Evolutionary conservation across 2,888 invertebrate species (phyloP).

Genomic region (Drosophila mimetica): DNA sequence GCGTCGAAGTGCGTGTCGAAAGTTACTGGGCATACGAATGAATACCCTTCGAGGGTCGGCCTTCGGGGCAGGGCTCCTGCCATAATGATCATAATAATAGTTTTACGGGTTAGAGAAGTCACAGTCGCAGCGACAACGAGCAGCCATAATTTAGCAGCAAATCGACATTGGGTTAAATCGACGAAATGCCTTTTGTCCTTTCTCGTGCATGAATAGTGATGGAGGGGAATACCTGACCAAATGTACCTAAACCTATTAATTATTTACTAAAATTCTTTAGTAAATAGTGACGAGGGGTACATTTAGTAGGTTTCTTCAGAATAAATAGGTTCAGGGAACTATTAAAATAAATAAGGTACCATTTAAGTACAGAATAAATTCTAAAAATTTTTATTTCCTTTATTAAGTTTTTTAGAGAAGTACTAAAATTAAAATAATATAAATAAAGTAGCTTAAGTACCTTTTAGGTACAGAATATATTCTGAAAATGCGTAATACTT

Average conservation of each 20-base stretch:
- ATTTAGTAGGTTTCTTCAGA: too few species aligned
- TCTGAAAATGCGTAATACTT: too few species aligned
- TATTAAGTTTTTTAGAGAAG: too few species aligned
- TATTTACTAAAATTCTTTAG: too few species aligned
- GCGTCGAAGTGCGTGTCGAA: slow-evolving; percentile 68
- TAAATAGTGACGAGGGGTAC: too few species aligned
- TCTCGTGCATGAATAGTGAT: slow-evolving; percentile 4
- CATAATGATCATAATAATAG: slow-evolving; percentile 76
- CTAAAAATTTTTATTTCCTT: too few species aligned
- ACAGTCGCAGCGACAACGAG: slow-evolving; percentile 72
- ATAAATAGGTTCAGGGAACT: too few species aligned
- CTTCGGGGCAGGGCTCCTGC: slow-evolving; percentile 21
- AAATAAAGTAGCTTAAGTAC: too few species aligned
- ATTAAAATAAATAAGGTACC: too few species aligned
- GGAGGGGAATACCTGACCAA: neutral
- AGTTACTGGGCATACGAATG: slow-evolving; percentile 31
- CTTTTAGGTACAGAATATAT: too few species aligned
- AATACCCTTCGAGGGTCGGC: slow-evolving; percentile 16
- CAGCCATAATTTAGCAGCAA: slow-evolving; percentile 59
- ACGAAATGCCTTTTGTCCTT: slow-evolving; percentile 69
- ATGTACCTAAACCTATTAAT: too few species aligned
- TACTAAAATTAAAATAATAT: too few species aligned
- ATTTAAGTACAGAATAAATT: neutral
- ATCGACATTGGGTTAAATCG: slow-evolving; percentile 46
- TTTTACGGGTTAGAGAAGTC: slow-evolving; percentile 76